Evolutionary conservation across 1,140 invertebrate genomes (phyloP).

Genomic region (Caerostris extrusa): DNA sequence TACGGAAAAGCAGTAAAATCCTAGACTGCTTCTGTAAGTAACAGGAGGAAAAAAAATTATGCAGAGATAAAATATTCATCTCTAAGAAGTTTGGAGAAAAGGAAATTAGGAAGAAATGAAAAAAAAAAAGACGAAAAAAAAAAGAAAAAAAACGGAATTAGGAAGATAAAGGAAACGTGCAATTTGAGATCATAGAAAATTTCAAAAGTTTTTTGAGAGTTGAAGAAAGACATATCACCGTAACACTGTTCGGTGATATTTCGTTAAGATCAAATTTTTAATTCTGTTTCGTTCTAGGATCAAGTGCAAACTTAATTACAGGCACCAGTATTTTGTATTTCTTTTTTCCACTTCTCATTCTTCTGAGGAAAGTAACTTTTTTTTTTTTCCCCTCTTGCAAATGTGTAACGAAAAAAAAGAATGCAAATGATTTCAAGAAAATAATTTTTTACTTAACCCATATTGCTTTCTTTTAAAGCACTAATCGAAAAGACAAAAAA

Average conservation of each 20-base stretch:
- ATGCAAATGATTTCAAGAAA: neutral
- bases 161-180: neutral
- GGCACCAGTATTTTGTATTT: neutral
- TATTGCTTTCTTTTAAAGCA: neutral
- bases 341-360: neutral
- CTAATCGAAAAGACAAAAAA: neutral
- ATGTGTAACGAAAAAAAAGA: neutral
- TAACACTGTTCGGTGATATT: neutral
- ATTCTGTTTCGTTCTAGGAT: neutral
- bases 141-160: neutral
- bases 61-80: neutral
- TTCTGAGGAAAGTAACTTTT: neutral
- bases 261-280: neutral
- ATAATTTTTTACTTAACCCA: neutral
- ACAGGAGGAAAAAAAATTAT: neutral
- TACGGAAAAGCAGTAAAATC: neutral
- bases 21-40: neutral
- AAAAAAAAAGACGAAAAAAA: too few relatives aligned
- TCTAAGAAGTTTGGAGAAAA: neutral
- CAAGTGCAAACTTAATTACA: conserved; percentile 8
- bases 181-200: neutral
- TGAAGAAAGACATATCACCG: neutral
- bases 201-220: neutral
- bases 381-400: neutral
- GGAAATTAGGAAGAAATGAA: neutral